Evolutionary conservation across 2,113 vertebrate species (phyloP), one percentile per base, ranked within the genome.

Genomic region (Solea solea): DNA sequence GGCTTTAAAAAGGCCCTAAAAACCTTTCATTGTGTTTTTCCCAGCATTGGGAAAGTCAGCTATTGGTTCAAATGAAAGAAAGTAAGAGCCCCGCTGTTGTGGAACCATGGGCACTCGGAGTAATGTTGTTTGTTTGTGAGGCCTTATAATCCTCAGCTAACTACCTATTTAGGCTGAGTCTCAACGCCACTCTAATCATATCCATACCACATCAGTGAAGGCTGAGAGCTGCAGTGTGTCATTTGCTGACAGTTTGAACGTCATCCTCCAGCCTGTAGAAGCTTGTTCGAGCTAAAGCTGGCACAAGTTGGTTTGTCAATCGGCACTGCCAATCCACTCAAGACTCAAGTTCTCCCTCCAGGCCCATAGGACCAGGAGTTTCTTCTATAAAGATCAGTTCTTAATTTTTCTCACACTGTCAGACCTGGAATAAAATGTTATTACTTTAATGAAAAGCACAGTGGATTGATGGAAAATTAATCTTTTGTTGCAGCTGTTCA

Each of bases 1-100:
- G 80, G 70, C 80, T 89, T 92, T 87, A 86, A 86, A 89, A 86
- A 81, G 48, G 64, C 73, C 72, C 70, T 80, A 73, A 88, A 86
- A 84, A 55, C 66, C 72, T 86, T 90, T 90, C 82, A 90, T 81
- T 88, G 82, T 87, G 77, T 81, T 88, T 79, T 84, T 85, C 75
- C 72, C 85, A 81, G 72, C 21, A 16, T 78, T 88, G 86, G 76
- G 85, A 92, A 87, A 86, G 69, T 78, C 44, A 34, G 68, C 72
- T 55, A 44, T 83, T 59, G 44, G 74, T 64, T 46, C 52, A 67
- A 73, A 81, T 82, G 68, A 82, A 88, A 85, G 74, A 53, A 46
- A 63, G 48, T 73, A 16, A 53, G 41, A 74, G 59, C 8, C 16
- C 13, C 60, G 65, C 76, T 60, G 59, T 40, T 80, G 69, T 77